Evolutionary conservation across 53 echinoderm and acorn worm species (phyloP), one percentile per base, ranked within the genome.

Genomic region (Temnopleurus reevesii): DNA sequence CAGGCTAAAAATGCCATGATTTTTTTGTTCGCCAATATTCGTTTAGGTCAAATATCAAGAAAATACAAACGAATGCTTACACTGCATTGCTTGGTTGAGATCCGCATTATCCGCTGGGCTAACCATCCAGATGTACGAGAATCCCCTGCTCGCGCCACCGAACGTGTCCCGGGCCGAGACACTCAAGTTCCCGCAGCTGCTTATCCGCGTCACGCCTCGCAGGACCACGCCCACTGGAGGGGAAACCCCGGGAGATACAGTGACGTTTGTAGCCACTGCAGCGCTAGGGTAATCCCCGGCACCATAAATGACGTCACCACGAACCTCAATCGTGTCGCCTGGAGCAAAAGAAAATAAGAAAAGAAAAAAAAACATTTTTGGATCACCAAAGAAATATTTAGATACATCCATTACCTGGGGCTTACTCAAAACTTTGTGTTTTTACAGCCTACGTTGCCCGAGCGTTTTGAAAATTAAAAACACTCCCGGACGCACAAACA

Each of bases 151-250:
- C 2, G 79, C 79, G 29, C 79, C 23, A 12, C 79, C 79, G 0
- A 28, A 46, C 26, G 28, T 47, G 12, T 49, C 51, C 49, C 79
- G 79, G 1, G 79, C 47, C 24, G 46, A 29, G 17, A 79, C 3
- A 15, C 17, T 29, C 12, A 79, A 27, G 46, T 79, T 47, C 25
- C 79, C 79, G 49, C 79, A 79, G 47, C 79, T 49, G 29, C 79
- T 79, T 3, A 79, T 1, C 13, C 27, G 12, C 0, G 29, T 49
- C 8, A 47, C 79, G 4, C 79, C 79, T 9, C 79, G 26, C 2
- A 79, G 17, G 30, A 79, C 49, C 49, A 79, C 79, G 15, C 49
- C 51, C 28, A 79, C 49, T 8, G 15, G 27, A 29, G 49, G 46
- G 27, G 49, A 29, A 47, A 2, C 12, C 51, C 79, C 79, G 8